Evolutionary conservation across 2,888 invertebrate genomes (phyloP), one percentile per base, ranked within the genome.

Genomic region (Brachylomia viminalis): DNA sequence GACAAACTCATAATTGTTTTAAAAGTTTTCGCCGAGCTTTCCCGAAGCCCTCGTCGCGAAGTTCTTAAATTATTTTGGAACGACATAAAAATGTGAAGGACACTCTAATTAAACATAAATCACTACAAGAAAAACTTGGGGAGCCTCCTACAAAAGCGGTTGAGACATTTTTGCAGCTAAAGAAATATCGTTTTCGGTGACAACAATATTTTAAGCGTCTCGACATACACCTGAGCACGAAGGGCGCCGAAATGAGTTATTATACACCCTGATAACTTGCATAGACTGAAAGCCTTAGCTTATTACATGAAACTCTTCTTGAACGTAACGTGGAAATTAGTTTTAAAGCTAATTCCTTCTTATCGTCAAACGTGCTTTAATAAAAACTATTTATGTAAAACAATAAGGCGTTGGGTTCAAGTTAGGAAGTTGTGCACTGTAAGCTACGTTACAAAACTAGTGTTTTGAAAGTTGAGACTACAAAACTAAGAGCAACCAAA

Each of bases 21-120:
- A 88, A 86, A 92, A 92, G 86, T 91, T 91, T 87, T 80, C 83
- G 70, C 82, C 77, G 69, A 86, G 90, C 88, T 89, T 87, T 86
- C 77, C 83, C 77, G 82, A 85, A 89, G 84, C 82, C 86, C 84
- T 83, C 86, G 86, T 87, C 88, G 88, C 82, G 86, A 92, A 93
- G 85, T 93, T 92, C 90, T 85, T 88, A 92, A 93, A 92, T 92
- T 92, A 91, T 92, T 92, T 90, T 82, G 84, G 86, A 91, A 92
- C 90, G 88, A 89, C 90, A 92, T 90, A 92, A 93, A 94, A 94
- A 94, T 92, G 91, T 92, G 91, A 92, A 91, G 89, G 92, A 92
- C 91, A 91, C 90, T 93, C 90, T 95, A 95, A 95, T 94, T 95
- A 94, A 94, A 93, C 94, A 95, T 95, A 95, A 95, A 95, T 95